Evolutionary conservation across 2,888 invertebrate genomes (phyloP), one percentile per base, ranked within the genome.

Genomic region (Andrena haemorrhoa): DNA sequence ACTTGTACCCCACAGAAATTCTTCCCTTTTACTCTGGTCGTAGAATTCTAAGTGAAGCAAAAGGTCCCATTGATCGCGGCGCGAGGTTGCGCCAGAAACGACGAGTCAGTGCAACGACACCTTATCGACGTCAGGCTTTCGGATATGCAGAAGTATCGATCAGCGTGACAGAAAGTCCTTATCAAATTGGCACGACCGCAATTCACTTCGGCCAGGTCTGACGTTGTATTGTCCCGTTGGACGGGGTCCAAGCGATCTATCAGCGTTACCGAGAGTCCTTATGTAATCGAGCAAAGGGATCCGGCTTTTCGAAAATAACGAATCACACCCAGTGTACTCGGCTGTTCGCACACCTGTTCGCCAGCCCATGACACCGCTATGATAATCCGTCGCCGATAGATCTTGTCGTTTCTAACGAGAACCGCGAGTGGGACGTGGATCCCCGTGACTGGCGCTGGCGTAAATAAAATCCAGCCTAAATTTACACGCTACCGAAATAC

Each of bases 121-220:
- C 0, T 20, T 49, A 7, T 58, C 47, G 23, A n/a, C 41, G 41
- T 3, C 23, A 23, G 56, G 71, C 41, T 65, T 63, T 20, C 33
- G 66, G 64, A 26, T 16, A 26, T 71, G 69, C 66, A 70, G 61
- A 64, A 78, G 53, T 64, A 71, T 68, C 78, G 56, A 75, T 60
- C 79, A 70, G 56, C 70, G 53, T 60, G 66, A 61, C 64, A 29
- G 76, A 61, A 64, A 65, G 76, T 71, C 60, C 86, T 86, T 87
- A 87, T 87, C 87, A 86, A 86, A 78, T 81, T 83, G 87, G 84
- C 87, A 61, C 83, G 61, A 72, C 51, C 74, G 80, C 81, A 56
- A 84, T 79, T 71, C 80, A n/a, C 75, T 77, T 60, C n/a, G 33
- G 35, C 65, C 29, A 65, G 72, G 75, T 66, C 58, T 10, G 68